Evolutionary conservation across 2,888 invertebrate genomes (phyloP).

Genomic region (Aphidius colemani): DNA sequence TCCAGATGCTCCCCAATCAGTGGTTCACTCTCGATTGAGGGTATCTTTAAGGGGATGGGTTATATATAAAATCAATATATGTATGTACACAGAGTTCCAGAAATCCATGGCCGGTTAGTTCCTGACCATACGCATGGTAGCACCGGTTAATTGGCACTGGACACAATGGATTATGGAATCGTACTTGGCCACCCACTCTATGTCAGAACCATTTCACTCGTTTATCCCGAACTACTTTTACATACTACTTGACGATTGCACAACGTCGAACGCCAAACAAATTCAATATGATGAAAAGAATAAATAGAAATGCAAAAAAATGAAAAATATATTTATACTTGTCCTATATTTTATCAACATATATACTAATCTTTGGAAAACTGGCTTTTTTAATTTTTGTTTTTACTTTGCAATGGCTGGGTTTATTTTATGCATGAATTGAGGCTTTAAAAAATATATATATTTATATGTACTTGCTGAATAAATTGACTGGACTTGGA

Average conservation of each 20-base stretch:
- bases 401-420: too few species aligned
- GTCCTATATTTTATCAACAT: too few species aligned
- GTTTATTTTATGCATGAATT: not conserved
- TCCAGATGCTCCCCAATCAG: slow-evolving; percentile 61
- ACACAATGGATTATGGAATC: slow-evolving; percentile 60
- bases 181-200: slow-evolving; percentile 47
- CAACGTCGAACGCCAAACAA: slow-evolving; percentile 25
- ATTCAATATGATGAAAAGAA: not conserved
- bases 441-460: too few species aligned
- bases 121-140: slow-evolving; percentile 58
- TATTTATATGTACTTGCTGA: too few species aligned
- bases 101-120: slow-evolving; percentile 51
- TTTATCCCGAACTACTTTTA: slow-evolving; percentile 41
- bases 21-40: slow-evolving; percentile 36
- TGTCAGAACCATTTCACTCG: slow-evolving; percentile 57
- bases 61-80: not conserved
- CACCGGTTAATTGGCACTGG: slow-evolving; percentile 60
- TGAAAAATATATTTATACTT: too few species aligned
- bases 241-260: slow-evolving; percentile 29
- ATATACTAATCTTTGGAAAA: too few species aligned
- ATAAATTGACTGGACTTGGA: too few species aligned
- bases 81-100: not conserved
- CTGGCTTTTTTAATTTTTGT: too few species aligned
- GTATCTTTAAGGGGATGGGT: slow-evolving; percentile 2
- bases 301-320: too few species aligned